Evolutionary conservation across 2,113 vertebrate species (phyloP), one percentile per base, ranked within the genome.

Genomic region (Fregata magnificens): DNA sequence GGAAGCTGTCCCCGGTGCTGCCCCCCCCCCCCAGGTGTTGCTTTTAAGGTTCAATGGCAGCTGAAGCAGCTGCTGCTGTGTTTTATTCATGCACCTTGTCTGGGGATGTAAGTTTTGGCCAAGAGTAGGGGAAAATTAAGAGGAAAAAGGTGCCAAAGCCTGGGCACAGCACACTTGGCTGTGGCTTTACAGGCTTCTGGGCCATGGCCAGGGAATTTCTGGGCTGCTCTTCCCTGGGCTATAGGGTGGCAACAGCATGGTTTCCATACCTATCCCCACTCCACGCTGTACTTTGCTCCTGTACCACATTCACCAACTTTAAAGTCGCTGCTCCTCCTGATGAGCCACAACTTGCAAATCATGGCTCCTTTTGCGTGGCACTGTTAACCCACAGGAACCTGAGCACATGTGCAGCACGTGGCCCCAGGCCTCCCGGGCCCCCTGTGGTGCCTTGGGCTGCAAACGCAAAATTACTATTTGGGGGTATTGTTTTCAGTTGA

Each of bases 101-200:
- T 44, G 52, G 36, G 62, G 36, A 82, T 28, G 45, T 7, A 38
- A 36, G 25, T 38, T 49, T 63, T 76, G 77, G 67, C 44, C 49
- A 34, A 47, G 58, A 77, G 38, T 32, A 38, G 32, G 13, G 70
- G 55, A 16, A 55, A 59, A 72, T 19, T 9, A 34, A n/a, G 56
- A 78, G 26, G 53, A 16, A 77, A 16, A 21, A 42, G 38, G 34
- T 65, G 24, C 42, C 40, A 47, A 56, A 71, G 40, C n/a, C 17
- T 55, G 21, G 25, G 19, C 0, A 0, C 16, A 42, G 82, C 52
- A 50, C 3, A 1, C 28, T 36, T 0, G 0, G n/a, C 38, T 42
- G 14, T 11, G 61, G 66, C 31, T 80, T 53, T 40, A 7, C 12
- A 2, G 29, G 70, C n/a, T 72, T 13, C 76, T 65, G 74, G 74